A percentile compares a stretch with the other conserved stretches of the same genome.
phyloP scores from a whole-genome alignment of 2,113 vertebrate genomes.

The Lutjanus erythropterus region DNA sequence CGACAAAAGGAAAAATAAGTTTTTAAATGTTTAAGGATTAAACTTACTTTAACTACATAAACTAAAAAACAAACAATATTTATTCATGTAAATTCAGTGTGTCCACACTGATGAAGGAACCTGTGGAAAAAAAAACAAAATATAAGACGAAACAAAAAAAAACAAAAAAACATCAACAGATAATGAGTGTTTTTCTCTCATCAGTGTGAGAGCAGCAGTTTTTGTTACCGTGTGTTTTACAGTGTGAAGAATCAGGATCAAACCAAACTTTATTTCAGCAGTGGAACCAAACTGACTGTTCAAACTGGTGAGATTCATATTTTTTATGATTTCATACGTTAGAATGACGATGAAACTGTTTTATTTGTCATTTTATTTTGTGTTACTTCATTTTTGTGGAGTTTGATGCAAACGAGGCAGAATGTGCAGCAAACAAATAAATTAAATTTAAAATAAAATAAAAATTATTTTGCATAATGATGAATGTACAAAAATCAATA shows the following conservation, averaged over 20 bases:
- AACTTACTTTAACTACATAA: too few species aligned
- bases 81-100: too few species aligned
- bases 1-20: too few species aligned
- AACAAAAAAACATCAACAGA: neutral
- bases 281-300: slow-evolving; percentile 29
- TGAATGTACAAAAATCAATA: too few species aligned
- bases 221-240: slow-evolving; percentile 13
- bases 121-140: neutral
- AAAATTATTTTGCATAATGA: too few species aligned
- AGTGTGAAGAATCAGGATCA: slow-evolving; percentile 36
- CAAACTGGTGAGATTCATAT: slow-evolving; percentile 9
- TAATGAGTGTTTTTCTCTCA: neutral
- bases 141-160: too few species aligned
- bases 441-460: too few species aligned
- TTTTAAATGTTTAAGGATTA: too few species aligned
- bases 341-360: neutral
- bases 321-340: neutral
- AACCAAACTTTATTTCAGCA: slow-evolving; percentile 16
- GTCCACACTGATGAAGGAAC: neutral
- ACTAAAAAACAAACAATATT: too few species aligned
- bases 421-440: too few species aligned
- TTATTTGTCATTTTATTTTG: neutral
- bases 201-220: neutral
- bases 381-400: neutral
- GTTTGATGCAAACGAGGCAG: neutral